Evolutionary conservation across 2,113 vertebrate species (phyloP).

Genomic region (Prochilodus magdalenae): DNA sequence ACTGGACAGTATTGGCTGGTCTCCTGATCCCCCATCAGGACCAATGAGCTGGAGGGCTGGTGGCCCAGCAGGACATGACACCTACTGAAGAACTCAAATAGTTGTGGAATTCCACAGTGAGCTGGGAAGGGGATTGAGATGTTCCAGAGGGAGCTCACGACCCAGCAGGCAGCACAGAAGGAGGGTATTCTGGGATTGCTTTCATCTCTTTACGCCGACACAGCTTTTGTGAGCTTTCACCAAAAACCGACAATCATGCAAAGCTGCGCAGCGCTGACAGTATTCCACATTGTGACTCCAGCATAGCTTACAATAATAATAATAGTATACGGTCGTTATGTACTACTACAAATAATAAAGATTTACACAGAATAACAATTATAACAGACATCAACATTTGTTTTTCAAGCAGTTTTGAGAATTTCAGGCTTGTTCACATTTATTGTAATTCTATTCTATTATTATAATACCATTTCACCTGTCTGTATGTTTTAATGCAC

Average conservation of each 20-base stretch:
- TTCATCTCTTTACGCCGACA: not conserved
- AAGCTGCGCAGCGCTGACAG: too few species aligned
- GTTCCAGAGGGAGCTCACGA: not conserved
- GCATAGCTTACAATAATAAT: too few species aligned
- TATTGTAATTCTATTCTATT: too few species aligned
- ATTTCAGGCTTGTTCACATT: too few species aligned
- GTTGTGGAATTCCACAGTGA: not conserved
- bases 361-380: too few species aligned
- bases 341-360: too few species aligned
- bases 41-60: not conserved
- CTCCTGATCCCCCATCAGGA: not conserved
- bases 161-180: not conserved
- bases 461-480: too few species aligned
- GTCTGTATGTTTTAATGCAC: too few species aligned
- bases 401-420: too few species aligned
- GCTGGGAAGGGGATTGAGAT: not conserved
- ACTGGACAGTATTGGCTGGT: not conserved
- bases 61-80: not conserved
- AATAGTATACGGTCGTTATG: too few species aligned
- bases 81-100: not conserved
- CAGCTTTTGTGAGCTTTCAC: not conserved
- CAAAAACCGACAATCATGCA: not conserved
- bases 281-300: too few species aligned
- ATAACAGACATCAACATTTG: too few species aligned
- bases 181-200: not conserved